phyloP scores from a whole-genome alignment of 2,113 vertebrate genomes.

The Turdus rufiventris region DNA sequence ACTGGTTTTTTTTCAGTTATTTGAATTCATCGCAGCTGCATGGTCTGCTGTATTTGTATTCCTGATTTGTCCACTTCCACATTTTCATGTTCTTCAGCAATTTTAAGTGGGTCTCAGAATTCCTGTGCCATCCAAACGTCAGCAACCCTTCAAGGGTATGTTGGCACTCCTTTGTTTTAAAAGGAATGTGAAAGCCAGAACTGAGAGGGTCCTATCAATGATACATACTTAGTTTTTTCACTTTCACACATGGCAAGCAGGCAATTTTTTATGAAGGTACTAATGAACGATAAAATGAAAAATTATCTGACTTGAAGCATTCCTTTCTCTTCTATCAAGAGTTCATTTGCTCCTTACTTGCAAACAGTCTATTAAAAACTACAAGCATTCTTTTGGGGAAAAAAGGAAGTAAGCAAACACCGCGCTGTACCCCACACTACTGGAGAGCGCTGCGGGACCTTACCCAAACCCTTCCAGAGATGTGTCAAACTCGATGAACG shows the following conservation, averaged over 20 bases:
- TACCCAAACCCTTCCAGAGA: conserved; percentile 96
- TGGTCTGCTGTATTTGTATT: not conserved
- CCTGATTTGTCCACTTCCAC: not conserved
- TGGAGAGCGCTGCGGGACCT: conserved; percentile 34
- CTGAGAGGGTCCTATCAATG: not conserved
- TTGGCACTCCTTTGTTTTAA: fast-evolving
- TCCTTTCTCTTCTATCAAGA: not conserved
- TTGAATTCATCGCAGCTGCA: not conserved
- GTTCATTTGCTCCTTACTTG: not conserved
- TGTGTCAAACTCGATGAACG: conserved; percentile 95
- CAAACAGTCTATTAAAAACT: not conserved
- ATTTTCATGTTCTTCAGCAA: not conserved
- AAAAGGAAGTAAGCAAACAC: not conserved
- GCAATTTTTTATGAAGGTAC: not conserved
- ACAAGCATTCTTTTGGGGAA: not conserved
- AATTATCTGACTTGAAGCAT: not conserved
- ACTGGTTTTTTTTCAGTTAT: not conserved
- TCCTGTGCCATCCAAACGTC: not conserved
- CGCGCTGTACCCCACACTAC: not conserved
- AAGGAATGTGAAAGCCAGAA: not conserved
- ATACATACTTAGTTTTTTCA: not conserved
- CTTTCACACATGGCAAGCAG: not conserved
- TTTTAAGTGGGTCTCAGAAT: not conserved
- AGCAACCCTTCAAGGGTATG: not conserved
- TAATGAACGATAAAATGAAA: not conserved